Evolutionary conservation across 2,797 vertebrate species (phyloP), one percentile per base, ranked within the genome.

Genomic region (Chaetophractus vellerosus): DNA sequence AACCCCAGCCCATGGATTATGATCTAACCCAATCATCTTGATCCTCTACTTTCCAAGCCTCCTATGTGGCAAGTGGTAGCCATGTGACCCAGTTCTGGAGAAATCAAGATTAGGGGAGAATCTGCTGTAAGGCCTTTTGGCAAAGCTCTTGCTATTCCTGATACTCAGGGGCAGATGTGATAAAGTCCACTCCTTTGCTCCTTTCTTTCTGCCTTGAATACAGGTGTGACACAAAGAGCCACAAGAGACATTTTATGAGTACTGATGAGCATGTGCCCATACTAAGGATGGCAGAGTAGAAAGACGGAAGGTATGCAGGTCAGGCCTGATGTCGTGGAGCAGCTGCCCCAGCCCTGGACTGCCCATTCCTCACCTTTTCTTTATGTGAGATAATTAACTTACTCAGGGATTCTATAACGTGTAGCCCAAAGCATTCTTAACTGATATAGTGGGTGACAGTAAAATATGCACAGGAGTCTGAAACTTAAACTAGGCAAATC

Each of bases 211-310:
- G 69, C 26, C 26, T 41, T 15, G 28, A 45, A 45, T 14, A 41
- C 24, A 10, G 69, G 45, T 15, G 15, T 36, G 64, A 36, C 84
- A 96, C 96, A 92, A 82, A 64, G n/a, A 68, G 48, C 38, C 28
- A 24, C 33, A 45, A 50, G 36, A 72, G 38, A 41, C 38, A 26
- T 12, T 9, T 72, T 72, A 72, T 15, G 12, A 45, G 41, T 38
- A 28, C 28, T 9, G 11, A 45, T 41, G 69, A 45, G 38, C 69
- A 72, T 7, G 23, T 45, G 23, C 69, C 41, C 69, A 41, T 72
- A 31, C 63, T 52, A 16, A 36, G 24, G 74, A 38, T 0, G 26
- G 48, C 48, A 18, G 50, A n/a, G 74, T 9, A 36, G 41, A 23
- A 72, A 45, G 31, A 26, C 2, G 0, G 9, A 10, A 52, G 8